A percentile compares a stretch with the other conserved stretches of the same genome.
These are phyloP conservation scores for Catharus ustulatus DNA, from an alignment of 2,797 vertebrate genomes.

Conservation along the genomic window DNA sequence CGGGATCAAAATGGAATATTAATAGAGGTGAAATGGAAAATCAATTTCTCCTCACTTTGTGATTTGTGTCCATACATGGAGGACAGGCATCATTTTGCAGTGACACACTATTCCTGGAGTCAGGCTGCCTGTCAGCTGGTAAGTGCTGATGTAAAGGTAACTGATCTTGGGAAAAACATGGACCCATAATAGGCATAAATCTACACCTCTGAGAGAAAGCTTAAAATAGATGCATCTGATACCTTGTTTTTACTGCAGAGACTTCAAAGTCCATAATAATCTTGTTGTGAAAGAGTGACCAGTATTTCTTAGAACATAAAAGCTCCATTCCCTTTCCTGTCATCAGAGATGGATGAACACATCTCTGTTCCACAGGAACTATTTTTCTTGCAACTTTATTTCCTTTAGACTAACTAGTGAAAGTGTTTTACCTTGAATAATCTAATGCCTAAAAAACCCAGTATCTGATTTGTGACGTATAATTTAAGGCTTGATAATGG, in stretches of 20 bases:
- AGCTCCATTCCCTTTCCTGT: background rate
- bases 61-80: slow-evolving; percentile 48
- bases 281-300: background rate
- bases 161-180: slow-evolving; percentile 58
- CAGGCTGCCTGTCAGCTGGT: slow-evolving; percentile 59
- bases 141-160: slow-evolving; percentile 69
- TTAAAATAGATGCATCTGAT: slow-evolving; percentile 61
- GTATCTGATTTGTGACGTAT: background rate
- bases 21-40: slow-evolving; percentile 67
- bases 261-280: background rate
- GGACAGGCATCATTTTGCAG: slow-evolving; percentile 39
- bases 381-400: background rate
- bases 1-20: slow-evolving; percentile 56
- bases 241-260: slow-evolving; percentile 25
- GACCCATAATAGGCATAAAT: slow-evolving; percentile 31
- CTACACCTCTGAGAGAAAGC: slow-evolving; percentile 4
- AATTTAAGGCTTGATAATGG: background rate
- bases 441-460: background rate
- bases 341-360: background rate
- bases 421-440: background rate
- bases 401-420: background rate
- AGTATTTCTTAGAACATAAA: background rate
- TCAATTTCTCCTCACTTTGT: slow-evolving; percentile 48
- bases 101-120: slow-evolving; percentile 60
- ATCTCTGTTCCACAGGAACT: background rate